Evolutionary conservation across 53 echinoderm and acorn worm genomes (phyloP), one percentile per base, ranked within the genome.

Genomic region (Paracentrotus lividus): DNA sequence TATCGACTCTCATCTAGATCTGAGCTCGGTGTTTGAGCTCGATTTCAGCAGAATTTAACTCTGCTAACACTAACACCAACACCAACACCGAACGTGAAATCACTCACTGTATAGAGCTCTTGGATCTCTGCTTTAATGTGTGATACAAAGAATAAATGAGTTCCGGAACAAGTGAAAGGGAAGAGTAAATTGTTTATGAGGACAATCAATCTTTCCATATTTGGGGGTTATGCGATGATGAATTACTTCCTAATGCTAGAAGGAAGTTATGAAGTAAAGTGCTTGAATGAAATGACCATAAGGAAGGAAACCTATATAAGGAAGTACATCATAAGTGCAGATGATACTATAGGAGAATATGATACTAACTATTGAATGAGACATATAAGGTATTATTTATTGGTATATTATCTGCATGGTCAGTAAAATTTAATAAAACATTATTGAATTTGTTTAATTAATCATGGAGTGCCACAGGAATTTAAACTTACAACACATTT

Each of bases 231-330:
- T 16, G 21, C 20, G 18, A 72, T 40, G 40, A 72, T 72, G 40
- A 38, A 72, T 38, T 72, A 72, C 72, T 72, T 72, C 72, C 72
- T 32, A 72, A 18, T 38, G 38, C 72, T 40, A 20, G 3, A 72
- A 72, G 72, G 72, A 72, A 72, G 72, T 36, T 72, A 20, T 72
- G 40, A 72, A 72, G 72, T 72, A 20, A 21, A 40, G 72, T 72
- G 72, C 38, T 72, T 72, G 7, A 40, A 38, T 38, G 72, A 20
- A 72, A 72, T 72, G 72, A 40, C 16, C 36, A 72, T 34, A 40
- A 36, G 36, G 20, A 72, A 72, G 72, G 72, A 72, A 72, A 21
- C 40, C 36, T 40, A 40, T 72, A 72, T 20, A 72, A 20, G 36
- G 36, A 72, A 38, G 40, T 5, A 72, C 40, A 36, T 72, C 72